phyloP scores from a whole-genome alignment of 2,797 vertebrate genomes.

The Pangasius krempfi region DNA sequence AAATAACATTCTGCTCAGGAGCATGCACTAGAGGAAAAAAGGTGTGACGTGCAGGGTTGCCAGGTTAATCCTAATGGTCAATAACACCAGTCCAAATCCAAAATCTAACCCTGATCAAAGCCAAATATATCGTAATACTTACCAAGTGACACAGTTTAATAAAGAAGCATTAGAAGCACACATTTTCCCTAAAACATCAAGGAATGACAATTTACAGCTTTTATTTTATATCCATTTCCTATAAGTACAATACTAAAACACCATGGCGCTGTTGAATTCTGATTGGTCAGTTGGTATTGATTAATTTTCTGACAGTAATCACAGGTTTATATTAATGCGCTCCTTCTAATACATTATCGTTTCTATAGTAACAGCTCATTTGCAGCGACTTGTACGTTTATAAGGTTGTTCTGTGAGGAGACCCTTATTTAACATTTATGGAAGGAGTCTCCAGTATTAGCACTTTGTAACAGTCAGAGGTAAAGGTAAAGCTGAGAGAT shows the following conservation, averaged over 20 bases:
- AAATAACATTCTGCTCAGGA: not conserved
- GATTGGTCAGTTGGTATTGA: not conserved
- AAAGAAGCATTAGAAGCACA: not conserved
- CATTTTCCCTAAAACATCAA: not conserved
- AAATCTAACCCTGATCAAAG: not conserved
- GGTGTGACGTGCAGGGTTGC: not conserved
- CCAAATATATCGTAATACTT: not conserved
- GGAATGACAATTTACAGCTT: not conserved
- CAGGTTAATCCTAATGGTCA: not conserved
- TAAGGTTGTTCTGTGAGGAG: too few relatives aligned
- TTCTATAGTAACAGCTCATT: not conserved
- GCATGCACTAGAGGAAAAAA: not conserved
- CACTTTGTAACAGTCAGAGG: not conserved
- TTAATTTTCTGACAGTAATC: not conserved
- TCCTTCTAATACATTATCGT: not conserved
- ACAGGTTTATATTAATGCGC: not conserved
- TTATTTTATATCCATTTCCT: not conserved
- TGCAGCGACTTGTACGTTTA: not conserved
- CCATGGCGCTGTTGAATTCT: not conserved
- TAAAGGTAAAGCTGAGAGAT: not conserved
- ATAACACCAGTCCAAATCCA: too few relatives aligned
- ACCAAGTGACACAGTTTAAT: not conserved
- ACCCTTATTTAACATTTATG: not conserved
- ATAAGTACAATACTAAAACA: not conserved
- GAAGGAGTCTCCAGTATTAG: not conserved